Evolutionary conservation across 2,113 vertebrate genomes (phyloP), one percentile per base, ranked within the genome.

Genomic region (Coptodon bakossiorum): DNA sequence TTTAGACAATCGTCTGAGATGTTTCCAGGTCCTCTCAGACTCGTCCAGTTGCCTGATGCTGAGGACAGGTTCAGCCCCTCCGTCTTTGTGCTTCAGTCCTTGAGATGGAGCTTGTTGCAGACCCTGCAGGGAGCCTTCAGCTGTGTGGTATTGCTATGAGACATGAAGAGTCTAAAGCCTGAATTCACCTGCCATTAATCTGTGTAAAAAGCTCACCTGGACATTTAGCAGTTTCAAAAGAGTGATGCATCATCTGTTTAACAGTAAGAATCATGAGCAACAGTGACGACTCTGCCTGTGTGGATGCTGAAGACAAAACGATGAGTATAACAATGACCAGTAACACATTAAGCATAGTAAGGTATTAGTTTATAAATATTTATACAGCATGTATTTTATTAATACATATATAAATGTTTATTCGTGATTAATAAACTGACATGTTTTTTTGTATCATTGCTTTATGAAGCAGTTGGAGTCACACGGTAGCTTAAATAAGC

Each of bases 141-240:
- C 57, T 36, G 12, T 61, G 19, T 40, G n/a, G 3, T 78, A 5
- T 17, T 79, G 14, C 53, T 82, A 59, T 12, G 86, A 83, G 45
- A 90, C 81, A 89, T 7, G 31, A 38, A 80, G 71, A 83, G 24
- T 17, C 68, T 27, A 80, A 83, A 81, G 66, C 82, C 36, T 34
- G n/a, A 79, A 45, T 29, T 86, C 38, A 52, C 38, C 85, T 6
- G 29, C 85, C 73, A 61, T 89, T 88, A 91, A 91, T 91, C 54
- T 86, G 34, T 78, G 36, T 56, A 81, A 88, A 88, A 86, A 87
- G 73, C 43, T 76, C 61, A 53, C 73, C 10, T 31, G 29, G 80
- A 84, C 19, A 34, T 16, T 78, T 56, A 78, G 53, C 76, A 56
- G 38, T 38, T 13, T 17, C n/a, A 83, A 79, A 81, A 81, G 56